phyloP scores from a whole-genome alignment of 2,888 invertebrate genomes.

The Apodemia mormo region DNA sequence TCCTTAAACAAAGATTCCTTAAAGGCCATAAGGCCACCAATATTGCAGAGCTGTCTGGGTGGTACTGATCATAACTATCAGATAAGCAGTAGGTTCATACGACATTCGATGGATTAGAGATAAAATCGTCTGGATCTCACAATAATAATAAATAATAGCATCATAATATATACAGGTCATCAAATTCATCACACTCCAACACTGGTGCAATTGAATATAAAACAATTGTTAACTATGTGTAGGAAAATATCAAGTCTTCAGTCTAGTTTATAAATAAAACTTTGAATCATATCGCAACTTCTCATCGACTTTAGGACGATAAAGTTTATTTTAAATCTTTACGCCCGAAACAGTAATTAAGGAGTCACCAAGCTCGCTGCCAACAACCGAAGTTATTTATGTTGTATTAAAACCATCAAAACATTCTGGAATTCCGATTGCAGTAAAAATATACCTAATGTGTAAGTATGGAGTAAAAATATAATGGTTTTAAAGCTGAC shows the following conservation, averaged over 20 bases:
- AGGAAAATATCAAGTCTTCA: background rate
- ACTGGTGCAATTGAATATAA: no score
- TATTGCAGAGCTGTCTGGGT: no score
- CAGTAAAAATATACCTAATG: background rate
- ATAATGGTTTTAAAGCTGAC: no score
- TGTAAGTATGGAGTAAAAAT: background rate
- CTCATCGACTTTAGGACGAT: slow-evolving; percentile 25
- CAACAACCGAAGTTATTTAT: slow-evolving; percentile 46
- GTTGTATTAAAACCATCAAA: slow-evolving; percentile 27
- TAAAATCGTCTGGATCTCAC: no score
- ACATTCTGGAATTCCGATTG: slow-evolving; percentile 12
- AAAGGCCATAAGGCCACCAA: no score
- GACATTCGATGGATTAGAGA: no score
- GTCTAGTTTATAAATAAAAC: slow-evolving; percentile 9
- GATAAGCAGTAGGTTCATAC: no score
- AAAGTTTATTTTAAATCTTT: slow-evolving; percentile 48
- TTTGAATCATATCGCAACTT: background rate
- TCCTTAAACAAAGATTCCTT: no score
- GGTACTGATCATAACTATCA: no score
- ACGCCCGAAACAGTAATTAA: slow-evolving; percentile 46
- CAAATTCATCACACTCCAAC: no score
- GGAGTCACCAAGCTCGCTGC: slow-evolving; percentile 43
- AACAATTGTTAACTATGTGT: background rate
- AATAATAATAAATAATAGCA: no score
- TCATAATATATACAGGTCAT: no score